phyloP scores from a whole-genome alignment of 2,797 vertebrate genomes.

The Anguilla obscura region DNA sequence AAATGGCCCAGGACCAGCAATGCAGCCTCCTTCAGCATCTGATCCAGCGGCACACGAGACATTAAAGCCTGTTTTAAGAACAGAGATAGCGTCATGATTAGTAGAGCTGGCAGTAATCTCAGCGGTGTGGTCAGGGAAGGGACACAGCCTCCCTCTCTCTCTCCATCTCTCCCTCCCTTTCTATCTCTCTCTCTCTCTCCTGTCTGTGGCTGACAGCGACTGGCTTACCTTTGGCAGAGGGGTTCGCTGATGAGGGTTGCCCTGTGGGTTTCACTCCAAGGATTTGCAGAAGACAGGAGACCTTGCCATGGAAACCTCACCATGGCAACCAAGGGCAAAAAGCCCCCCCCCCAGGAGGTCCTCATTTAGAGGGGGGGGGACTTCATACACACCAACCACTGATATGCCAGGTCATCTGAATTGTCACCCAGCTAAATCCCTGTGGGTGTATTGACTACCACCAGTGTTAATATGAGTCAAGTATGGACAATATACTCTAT shows the following conservation, averaged over 20 bases:
- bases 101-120: neutral
- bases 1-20: neutral
- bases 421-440: neutral
- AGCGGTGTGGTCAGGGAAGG: neutral
- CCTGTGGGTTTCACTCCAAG: constrained; percentile 45
- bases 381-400: neutral
- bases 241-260: neutral
- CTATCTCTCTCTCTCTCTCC: neutral
- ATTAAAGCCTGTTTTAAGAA: neutral
- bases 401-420: neutral
- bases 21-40: neutral
- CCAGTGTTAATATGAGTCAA: neutral
- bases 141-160: neutral
- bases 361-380: neutral
- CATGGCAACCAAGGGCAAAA: constrained; percentile 27
- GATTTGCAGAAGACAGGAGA: constrained; percentile 54
- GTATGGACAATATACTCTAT: neutral
- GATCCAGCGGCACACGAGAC: neutral
- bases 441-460: neutral
- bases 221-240: neutral
- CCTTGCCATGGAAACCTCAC: constrained; percentile 14
- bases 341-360: neutral
- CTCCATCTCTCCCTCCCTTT: neutral
- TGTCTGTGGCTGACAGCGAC: neutral
- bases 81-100: neutral